A percentile compares a stretch with the other conserved stretches of the same genome.
Conservation (phyloP, 2,113 vertebrate genomes). For the Bubalus kerabau region DNA sequence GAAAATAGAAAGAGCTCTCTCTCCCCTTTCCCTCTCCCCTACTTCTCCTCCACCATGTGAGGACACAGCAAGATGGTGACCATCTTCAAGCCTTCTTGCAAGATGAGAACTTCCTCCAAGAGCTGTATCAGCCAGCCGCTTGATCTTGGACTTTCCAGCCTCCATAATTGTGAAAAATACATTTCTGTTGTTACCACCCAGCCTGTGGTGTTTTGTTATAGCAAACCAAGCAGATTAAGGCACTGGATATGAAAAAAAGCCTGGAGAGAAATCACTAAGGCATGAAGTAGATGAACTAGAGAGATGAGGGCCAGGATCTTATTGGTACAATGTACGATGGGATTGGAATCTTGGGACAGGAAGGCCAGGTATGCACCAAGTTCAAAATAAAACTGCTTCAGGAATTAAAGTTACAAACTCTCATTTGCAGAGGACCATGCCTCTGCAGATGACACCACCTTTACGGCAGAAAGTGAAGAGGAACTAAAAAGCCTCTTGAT, state of each 20-base stretch:
- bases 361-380: not conserved
- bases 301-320: not conserved
- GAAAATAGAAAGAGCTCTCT: not conserved
- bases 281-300: not conserved
- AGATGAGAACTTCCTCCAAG: not conserved
- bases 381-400: not conserved
- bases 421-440: not conserved
- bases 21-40: not conserved
- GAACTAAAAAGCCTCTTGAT: too few relatives aligned
- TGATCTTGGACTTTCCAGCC: not conserved
- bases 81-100: not conserved
- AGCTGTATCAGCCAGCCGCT: not conserved
- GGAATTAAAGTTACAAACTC: not conserved
- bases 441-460: not conserved
- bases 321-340: too few relatives aligned
- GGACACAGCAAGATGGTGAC: not conserved
- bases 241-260: not conserved
- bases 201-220: not conserved
- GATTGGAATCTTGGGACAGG: not conserved
- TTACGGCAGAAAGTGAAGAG: too few relatives aligned
- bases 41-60: not conserved
- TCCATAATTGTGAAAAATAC: not conserved
- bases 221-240: not conserved
- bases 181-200: not conserved
- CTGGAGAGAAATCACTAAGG: not conserved